phyloP scores from a whole-genome alignment of 2,113 vertebrate genomes.

The Macrotis lagotis region DNA sequence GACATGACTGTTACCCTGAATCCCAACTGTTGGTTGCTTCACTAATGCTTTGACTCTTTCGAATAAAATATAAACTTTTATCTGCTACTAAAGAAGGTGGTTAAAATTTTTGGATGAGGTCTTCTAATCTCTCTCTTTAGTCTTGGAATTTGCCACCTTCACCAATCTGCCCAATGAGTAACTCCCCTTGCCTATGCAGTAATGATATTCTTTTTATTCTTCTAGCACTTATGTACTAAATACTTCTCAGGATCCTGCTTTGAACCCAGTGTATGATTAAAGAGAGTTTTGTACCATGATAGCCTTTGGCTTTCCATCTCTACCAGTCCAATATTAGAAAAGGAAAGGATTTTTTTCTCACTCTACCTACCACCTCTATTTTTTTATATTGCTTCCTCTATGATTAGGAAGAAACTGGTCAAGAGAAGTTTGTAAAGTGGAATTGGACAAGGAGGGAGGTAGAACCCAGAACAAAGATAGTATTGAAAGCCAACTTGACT shows the following conservation, averaged over 20 bases:
- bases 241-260: background rate
- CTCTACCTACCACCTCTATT: background rate
- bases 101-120: background rate
- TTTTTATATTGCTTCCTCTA: conserved; percentile 18
- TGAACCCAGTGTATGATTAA: background rate
- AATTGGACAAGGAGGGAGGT: background rate
- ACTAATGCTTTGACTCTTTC: background rate
- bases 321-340: background rate
- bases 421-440: background rate
- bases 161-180: background rate
- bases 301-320: background rate
- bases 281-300: background rate
- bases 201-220: background rate
- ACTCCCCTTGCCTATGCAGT: background rate
- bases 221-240: background rate
- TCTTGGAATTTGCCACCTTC: background rate
- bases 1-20: background rate
- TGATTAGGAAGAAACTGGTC: background rate
- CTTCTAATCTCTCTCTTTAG: background rate
- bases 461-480: background rate
- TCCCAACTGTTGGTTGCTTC: background rate
- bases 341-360: background rate
- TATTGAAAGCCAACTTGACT: background rate
- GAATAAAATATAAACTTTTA: background rate
- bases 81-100: background rate